Conservation (phyloP, 1,140 invertebrate genomes). For the Apocrypta bakeri region DNA sequence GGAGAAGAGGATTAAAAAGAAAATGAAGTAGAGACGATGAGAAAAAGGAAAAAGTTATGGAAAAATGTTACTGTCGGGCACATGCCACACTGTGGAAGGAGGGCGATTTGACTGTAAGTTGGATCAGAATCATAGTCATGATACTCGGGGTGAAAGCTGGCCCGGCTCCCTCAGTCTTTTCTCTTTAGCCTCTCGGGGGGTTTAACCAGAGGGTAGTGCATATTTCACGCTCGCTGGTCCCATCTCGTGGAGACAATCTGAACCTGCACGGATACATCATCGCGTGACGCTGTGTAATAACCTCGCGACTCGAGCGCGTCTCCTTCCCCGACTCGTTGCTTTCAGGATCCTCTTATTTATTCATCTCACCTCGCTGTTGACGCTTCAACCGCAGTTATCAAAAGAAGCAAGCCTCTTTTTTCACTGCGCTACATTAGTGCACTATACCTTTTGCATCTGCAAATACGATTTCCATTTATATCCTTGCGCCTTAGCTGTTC, state of each 20-base stretch:
- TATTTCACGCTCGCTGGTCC: constrained; percentile 71
- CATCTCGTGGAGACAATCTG: constrained; percentile 70
- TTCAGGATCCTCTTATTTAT: constrained; percentile 70
- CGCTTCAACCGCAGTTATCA: background rate
- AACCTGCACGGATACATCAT: constrained; percentile 70
- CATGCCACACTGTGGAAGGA: no score
- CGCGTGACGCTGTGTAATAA: constrained; percentile 70
- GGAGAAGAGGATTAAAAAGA: no score
- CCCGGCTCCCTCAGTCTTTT: background rate
- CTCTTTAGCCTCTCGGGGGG: background rate
- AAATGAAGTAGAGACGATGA: no score
- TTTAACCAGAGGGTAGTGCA: constrained; percentile 64
- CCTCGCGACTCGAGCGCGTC: constrained; percentile 45
- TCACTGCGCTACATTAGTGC: no score
- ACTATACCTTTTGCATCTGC: no score
- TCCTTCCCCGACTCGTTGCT: constrained; percentile 47
- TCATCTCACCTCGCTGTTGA: constrained; percentile 61
- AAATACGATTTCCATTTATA: no score
- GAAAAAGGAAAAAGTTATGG: no score
- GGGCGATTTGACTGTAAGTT: no score
- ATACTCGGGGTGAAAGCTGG: no score
- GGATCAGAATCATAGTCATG: no score
- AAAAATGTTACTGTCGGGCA: no score
- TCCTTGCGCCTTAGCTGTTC: no score
- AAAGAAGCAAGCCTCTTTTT: constrained; percentile 15